Evolutionary conservation across 1,140 invertebrate species (phyloP), one percentile per base, ranked within the genome.

Genomic region (Globodera rostochiensis): DNA sequence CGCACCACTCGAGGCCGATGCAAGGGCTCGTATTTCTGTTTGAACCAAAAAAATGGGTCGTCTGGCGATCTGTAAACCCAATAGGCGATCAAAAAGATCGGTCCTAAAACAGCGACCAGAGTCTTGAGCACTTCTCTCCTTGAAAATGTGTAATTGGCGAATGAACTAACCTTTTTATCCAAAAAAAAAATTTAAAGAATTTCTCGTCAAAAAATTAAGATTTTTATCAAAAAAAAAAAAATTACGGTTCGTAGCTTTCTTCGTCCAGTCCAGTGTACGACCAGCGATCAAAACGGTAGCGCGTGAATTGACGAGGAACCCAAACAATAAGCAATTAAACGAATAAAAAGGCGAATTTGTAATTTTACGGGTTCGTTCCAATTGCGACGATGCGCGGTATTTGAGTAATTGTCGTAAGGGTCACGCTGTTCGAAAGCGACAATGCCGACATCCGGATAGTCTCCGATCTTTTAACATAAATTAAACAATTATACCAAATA

Each of bases 391-490:
- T 86, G 74, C 8, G 76, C 57, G 3, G 80, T 15, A 77, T 89
- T 83, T 6, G 85, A 84, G 57, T 80, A 90, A 47, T 73, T 60
- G 60, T 89, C 88, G 83, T 89, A 89, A 1, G 89, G 89, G 86
- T 89, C 88, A 47, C 84, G 84, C 74, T 89, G 84, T 67, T 86
- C 85, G 60, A 75, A 90, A 7, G 86, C 85, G n/a, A 89, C 70
- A 15, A 82, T 57, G 11, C 88, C 88, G 13, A 89, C 73, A 45
- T 89, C 89, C 9, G 88, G 88, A 50, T 90, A 89, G 77, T 90
- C 88, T 60, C 88, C 88, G 21, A 78, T 71, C 57, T 64, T 64
- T 15, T 4, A 15, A 64, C 13, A 64, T 15, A 19, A 6, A 64
- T 19, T 19, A 13, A 19, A 64, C 57, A 15, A 6, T 19, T 6